Evolutionary conservation across 2,113 vertebrate genomes (phyloP).

Genomic region (Morone saxatilis): DNA sequence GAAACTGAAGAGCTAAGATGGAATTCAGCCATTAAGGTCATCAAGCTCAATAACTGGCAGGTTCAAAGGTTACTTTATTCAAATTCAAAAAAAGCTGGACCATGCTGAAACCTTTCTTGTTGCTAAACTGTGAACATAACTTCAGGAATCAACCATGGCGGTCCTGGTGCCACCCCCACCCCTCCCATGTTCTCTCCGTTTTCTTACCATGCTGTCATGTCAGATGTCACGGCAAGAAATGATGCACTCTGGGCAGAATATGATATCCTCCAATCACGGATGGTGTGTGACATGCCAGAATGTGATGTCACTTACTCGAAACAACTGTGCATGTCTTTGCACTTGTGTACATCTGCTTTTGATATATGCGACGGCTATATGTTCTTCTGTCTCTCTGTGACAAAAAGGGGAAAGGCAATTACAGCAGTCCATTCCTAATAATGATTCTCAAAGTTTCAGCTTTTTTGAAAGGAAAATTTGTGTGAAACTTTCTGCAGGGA

Average conservation of each 20-base stretch:
- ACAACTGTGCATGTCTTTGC: constrained; percentile 43
- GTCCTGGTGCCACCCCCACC: background rate
- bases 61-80: constrained; percentile 14
- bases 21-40: background rate
- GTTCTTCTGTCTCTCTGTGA: background rate
- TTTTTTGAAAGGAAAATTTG: constrained; percentile 18
- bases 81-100: background rate
- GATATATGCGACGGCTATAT: background rate
- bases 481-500: constrained; percentile 32
- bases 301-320: constrained; percentile 53
- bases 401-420: constrained; percentile 15
- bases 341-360: constrained; percentile 15
- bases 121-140: constrained; percentile 33
- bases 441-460: constrained; percentile 27
- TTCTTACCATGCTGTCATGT: constrained; percentile 44
- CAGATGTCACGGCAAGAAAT: constrained; percentile 59
- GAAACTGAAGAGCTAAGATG: background rate
- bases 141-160: background rate
- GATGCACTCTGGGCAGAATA: constrained; percentile 30
- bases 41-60: constrained; percentile 6
- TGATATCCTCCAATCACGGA: constrained; percentile 61
- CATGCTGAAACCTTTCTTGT: background rate
- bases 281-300: constrained; percentile 49
- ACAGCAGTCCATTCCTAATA: too few species aligned
- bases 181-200: background rate